Base-by-base conservation (phyloP, 2,888 invertebrate genomes). In the Sinohyriopsis cumingii region DNA sequence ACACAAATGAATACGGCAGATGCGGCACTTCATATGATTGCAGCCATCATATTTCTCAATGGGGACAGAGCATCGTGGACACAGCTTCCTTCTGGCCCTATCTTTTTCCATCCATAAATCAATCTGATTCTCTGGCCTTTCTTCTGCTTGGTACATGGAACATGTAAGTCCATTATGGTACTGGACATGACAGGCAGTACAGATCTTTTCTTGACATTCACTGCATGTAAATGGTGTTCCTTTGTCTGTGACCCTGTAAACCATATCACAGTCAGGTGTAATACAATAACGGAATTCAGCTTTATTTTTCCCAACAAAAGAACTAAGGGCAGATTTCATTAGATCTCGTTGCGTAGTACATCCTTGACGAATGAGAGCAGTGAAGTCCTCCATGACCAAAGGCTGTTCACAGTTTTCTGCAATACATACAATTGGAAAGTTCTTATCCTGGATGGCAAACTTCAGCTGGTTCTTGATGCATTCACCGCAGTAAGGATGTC, bases 1-100 rank as follows among this genome's bases (percentile, higher is more conserved):
- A 69, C 88, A 88, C 28, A 88, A 83, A 68, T 83, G 78, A 0
- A 69, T 67, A 4, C 73, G 72, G 76, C 87, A 88, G 7, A 65
- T 64, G 18, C 19, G 25, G 66, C 88, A 88, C 9, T 59, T 56
- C 82, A 88, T 82, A 55, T 84, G 84, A 55, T 86, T 78, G 74
- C 87, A 88, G 1, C 88, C 88, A 54, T 68, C 82, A 60, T 67
- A 79, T 60, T 87, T 88, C 68, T 87, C 84, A 45, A 88, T 85
- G 0, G 75, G 75, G 18, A 66, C 56, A 1, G 68, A 65, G 68
- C 88, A 88, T 22, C 75, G 76, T 18, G 88, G 87, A 71, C 88
- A 88, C 0, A 63, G 56, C 64, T 80, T 83, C 18, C 85, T 69
- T 19, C 79, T 79, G 1, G 65, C 22, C 3, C 79, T 72, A 59